These are phyloP conservation scores for Acleris sparsana DNA, from an alignment of 2,888 invertebrate species.

Conservation along the genomic window DNA sequence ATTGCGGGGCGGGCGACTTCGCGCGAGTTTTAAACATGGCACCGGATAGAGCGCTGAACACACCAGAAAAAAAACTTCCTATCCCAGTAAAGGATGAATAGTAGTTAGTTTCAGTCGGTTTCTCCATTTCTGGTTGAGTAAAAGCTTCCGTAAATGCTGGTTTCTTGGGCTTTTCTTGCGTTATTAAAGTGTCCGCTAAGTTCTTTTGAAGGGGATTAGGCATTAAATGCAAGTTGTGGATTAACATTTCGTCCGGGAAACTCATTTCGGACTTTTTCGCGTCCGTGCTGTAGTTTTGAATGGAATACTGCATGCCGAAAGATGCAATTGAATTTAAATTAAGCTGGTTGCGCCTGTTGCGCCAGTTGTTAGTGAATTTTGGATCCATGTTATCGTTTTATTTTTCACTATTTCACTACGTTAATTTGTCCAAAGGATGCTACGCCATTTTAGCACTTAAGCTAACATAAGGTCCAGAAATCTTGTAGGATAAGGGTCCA, in stretches of 20 bases:
- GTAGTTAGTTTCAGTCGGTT: conserved; percentile 40
- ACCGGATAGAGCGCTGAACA: conserved; percentile 63
- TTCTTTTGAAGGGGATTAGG: conserved; percentile 72
- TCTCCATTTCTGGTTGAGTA: conserved; percentile 36
- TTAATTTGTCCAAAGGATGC: conserved; percentile 51
- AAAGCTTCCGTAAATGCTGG: conserved; percentile 31
- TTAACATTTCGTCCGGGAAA: conserved; percentile 57
- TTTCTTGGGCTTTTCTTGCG: conserved; percentile 42
- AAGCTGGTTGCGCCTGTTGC: conserved; percentile 56
- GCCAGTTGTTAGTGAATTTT: conserved; percentile 54
- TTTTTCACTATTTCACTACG: conserved; percentile 50
- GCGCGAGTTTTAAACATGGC: conserved; percentile 62
- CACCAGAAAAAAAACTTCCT: conserved; percentile 63
- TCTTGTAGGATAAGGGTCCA: conserved; percentile 53
- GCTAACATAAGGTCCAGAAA: conserved; percentile 51
- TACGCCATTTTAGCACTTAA: conserved; percentile 61
- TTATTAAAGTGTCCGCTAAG: conserved; percentile 66
- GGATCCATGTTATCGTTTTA: conserved; percentile 61
- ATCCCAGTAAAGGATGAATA: conserved; percentile 58
- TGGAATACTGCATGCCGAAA: conserved; percentile 55
- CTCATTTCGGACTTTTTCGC: conserved; percentile 55
- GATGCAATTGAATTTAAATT: conserved; percentile 43
- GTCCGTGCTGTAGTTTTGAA: conserved; percentile 64
- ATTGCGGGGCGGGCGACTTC: conserved; percentile 51
- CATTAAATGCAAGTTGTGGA: conserved; percentile 62